phyloP scores from a whole-genome alignment of 2,797 vertebrate species.

The Knipowitschia caucasica region DNA sequence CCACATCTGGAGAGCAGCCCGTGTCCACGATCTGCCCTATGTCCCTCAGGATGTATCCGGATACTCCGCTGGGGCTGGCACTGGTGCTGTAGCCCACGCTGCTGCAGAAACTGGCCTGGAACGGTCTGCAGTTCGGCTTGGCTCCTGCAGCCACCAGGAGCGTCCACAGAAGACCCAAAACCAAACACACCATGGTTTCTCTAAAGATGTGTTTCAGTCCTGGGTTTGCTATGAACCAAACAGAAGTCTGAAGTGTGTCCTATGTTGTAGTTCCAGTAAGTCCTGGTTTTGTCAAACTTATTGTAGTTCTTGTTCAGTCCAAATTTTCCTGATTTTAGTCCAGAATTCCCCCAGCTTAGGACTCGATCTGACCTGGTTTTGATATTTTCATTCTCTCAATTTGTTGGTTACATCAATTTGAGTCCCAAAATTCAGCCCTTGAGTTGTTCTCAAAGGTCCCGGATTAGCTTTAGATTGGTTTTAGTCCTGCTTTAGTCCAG shows the following conservation, averaged over 20 bases:
- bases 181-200: background rate
- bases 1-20: conserved; percentile 39
- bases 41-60: conserved; percentile 40
- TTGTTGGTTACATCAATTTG: too few species aligned
- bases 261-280: background rate
- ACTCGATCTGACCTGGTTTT: background rate
- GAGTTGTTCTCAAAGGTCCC: background rate
- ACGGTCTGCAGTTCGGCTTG: conserved; percentile 27
- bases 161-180: background rate
- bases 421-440: background rate
- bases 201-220: background rate
- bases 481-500: background rate
- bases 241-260: too few species aligned
- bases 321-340: background rate
- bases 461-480: background rate
- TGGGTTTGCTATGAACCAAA: too few species aligned
- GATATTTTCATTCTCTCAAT: too few species aligned
- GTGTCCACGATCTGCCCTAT: conserved; percentile 55
- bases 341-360: background rate
- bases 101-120: conserved; percentile 53
- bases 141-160: background rate
- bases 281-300: background rate
- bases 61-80: conserved; percentile 23
- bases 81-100: conserved; percentile 53
- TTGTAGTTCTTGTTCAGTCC: background rate